Evolutionary conservation across 2,113 vertebrate species (phyloP).

Genomic region (Daboia siamensis): DNA sequence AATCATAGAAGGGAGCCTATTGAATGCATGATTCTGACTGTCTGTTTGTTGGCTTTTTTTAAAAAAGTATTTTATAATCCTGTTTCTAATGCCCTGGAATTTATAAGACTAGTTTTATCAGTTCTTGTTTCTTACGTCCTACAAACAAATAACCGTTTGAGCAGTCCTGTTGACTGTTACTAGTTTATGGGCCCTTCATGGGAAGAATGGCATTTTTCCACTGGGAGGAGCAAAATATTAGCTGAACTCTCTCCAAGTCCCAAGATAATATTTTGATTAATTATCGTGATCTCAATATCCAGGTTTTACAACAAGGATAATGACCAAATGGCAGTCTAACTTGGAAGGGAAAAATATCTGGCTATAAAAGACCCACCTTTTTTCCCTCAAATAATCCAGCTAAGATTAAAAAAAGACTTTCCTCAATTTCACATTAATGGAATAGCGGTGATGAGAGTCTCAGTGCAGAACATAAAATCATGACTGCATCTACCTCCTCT

Average conservation of each 20-base stretch:
- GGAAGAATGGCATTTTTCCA: not conserved
- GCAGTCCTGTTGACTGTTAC: constrained; percentile 2
- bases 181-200: not conserved
- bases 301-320: not conserved
- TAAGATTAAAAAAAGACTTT: not conserved
- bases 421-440: not conserved
- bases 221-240: not conserved
- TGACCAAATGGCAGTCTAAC: not conserved
- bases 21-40: constrained; percentile 30
- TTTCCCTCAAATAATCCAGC: not conserved
- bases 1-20: not conserved
- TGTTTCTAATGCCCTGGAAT: constrained; percentile 48
- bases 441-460: not conserved
- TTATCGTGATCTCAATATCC: not conserved
- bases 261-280: constrained; percentile 20
- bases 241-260: not conserved
- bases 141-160: constrained; percentile 12
- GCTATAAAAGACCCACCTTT: not conserved
- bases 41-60: not conserved
- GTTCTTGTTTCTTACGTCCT: not conserved
- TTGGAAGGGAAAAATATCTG: not conserved
- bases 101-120: constrained; percentile 27
- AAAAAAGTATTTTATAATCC: constrained; percentile 38
- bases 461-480: not conserved
- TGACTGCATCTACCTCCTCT: not conserved